Base-by-base conservation (phyloP, 2,888 invertebrate genomes). In the Cephus sareptanus region DNA sequence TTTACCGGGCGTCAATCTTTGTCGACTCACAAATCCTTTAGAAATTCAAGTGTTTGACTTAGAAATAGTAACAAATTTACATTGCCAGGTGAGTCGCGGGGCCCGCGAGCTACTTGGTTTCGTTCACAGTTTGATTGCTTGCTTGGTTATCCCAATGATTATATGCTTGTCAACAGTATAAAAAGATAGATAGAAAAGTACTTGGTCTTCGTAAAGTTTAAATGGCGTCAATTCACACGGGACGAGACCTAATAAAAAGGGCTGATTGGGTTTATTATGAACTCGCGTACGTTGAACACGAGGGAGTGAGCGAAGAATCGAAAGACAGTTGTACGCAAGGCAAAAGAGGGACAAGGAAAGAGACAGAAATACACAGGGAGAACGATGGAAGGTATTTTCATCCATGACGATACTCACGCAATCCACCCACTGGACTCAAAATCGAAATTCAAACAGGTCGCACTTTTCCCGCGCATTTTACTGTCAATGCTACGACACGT, bases 51-150 rank as follows among this genome's bases (percentile, higher is more conserved):
- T 84, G 83, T 85, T 84, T 85, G 84, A 80, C 77, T 82, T 83
- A 81, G 83, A 84, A 85, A 85, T 83, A 81, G 85, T 85, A 84
- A 85, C 84, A 83, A 85, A 84, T 85, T 85, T 84, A 85, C 83
- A 84, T 82, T 85, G 81, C 79, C 81, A 77, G 81, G 78, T 81
- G 78, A 30, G 37, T 33, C 71, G 31, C 71, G 71, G 31, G 33
- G 12, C 71, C 34, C 71, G 34, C 71, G 71, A 71, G 34, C 71
- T 71, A n/a, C 56, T 56, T 56, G 56, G 56, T 56, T 56, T 56
- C 56, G 56, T 56, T 56, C 56, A 15, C 23, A 23, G 56, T 15
- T 56, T 56, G 56, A 56, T 56, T 56, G 56, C 56, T 56, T 56
- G 56, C 56, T 56, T 56, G 56, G 56, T 56, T 56, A 23, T 56